Conservation (phyloP, 1,140 invertebrate species). For the Steinernema khuongi region DNA sequence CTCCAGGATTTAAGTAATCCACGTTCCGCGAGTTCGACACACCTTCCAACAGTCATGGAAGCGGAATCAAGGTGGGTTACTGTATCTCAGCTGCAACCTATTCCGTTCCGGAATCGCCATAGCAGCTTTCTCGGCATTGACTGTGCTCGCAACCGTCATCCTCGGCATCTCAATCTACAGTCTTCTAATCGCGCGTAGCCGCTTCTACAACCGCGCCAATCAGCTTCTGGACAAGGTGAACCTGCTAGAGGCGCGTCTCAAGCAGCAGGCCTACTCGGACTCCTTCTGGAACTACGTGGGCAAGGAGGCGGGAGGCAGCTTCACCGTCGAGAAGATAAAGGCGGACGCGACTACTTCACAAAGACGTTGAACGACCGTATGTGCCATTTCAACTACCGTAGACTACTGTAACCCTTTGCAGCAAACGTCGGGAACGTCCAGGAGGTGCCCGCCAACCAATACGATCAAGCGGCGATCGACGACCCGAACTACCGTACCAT, state of each 20-base stretch:
- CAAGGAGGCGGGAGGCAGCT: not conserved
- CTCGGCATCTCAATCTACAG: too few relatives aligned
- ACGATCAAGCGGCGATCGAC: not conserved
- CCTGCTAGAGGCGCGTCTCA: not conserved
- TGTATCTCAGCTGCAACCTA: too few relatives aligned
- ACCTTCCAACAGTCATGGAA: too few relatives aligned
- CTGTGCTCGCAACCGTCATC: too few relatives aligned
- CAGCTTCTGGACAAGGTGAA: not conserved
- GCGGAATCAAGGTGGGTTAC: too few relatives aligned
- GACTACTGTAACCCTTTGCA: not conserved
- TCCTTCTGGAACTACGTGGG: not conserved
- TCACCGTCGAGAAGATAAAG: not conserved
- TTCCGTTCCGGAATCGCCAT: too few relatives aligned
- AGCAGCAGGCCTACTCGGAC: not conserved
- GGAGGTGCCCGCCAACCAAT: not conserved
- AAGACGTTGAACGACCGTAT: not conserved
- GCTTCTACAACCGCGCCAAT: too few relatives aligned
- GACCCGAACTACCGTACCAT: conserved; percentile 9
- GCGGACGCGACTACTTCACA: not conserved
- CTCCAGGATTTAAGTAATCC: too few relatives aligned
- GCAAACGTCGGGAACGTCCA: not conserved
- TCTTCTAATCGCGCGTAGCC: too few relatives aligned
- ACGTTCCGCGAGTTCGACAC: too few relatives aligned
- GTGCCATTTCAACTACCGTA: not conserved
- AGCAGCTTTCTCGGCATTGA: too few relatives aligned